Evolutionary conservation across 2,113 vertebrate species (phyloP).

Genomic region (Ophiodon elongatus): DNA sequence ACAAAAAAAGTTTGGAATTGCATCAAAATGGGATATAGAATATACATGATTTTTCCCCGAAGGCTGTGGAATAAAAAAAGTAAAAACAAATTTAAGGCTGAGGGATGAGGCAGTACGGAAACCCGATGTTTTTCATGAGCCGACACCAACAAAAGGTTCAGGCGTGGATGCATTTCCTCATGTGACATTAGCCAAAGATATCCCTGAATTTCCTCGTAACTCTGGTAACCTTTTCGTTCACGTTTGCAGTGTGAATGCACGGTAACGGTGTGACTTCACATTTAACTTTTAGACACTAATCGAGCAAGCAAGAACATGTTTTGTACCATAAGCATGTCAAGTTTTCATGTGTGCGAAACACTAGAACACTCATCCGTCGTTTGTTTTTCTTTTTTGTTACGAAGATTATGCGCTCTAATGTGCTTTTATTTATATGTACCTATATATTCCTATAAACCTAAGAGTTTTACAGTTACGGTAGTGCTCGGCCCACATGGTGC

Average conservation of each 20-base stretch:
- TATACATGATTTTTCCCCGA: background rate
- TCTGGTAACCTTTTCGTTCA: background rate
- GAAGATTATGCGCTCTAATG: constrained; percentile 23
- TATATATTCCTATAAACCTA: constrained; percentile 26
- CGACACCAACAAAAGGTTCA: background rate
- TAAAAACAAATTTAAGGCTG: background rate
- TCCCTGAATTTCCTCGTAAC: background rate
- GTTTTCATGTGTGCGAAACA: background rate
- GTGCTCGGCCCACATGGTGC: constrained; percentile 1
- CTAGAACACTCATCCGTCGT: constrained; percentile 5
- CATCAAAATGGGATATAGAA: background rate
- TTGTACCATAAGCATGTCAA: constrained; percentile 10
- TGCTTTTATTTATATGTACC: constrained; percentile 55
- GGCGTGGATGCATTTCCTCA: background rate
- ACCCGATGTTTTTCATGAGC: background rate
- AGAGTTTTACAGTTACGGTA: constrained; percentile 25
- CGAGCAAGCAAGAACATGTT: background rate
- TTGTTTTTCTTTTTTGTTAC: background rate
- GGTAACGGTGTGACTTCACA: background rate
- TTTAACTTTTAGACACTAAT: constrained; percentile 18
- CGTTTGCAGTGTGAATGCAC: constrained; percentile 24
- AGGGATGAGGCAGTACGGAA: background rate
- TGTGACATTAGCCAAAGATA: background rate
- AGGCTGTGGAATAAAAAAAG: background rate
- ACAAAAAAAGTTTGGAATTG: background rate